phyloP scores from a whole-genome alignment of 2,113 vertebrate species.

The Indri indri region DNA sequence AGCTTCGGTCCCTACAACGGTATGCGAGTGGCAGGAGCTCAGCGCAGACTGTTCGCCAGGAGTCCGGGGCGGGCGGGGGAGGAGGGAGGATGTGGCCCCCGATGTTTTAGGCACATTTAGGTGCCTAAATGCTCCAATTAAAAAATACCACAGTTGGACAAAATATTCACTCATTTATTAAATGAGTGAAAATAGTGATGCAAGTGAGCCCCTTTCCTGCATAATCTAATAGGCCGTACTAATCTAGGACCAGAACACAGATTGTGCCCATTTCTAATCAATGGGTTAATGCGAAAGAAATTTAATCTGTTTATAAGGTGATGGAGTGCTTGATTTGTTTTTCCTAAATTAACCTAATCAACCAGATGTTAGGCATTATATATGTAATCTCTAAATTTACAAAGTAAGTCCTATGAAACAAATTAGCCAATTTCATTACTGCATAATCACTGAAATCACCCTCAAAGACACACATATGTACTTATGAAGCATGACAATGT shows the following conservation, averaged over 20 bases:
- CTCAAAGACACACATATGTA: background rate
- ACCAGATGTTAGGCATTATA: background rate
- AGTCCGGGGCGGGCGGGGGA: too few relatives aligned
- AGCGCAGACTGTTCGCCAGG: too few relatives aligned
- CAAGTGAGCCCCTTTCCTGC: too few relatives aligned
- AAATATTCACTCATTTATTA: background rate
- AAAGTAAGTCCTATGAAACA: background rate
- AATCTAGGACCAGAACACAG: background rate
- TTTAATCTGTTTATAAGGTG: conserved; percentile 2
- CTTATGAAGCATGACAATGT: background rate
- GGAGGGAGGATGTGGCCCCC: background rate
- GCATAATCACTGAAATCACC: background rate
- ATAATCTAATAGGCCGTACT: background rate
- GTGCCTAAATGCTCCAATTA: too few relatives aligned
- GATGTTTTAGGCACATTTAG: background rate
- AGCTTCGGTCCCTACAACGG: too few relatives aligned
- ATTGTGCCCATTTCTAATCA: background rate
- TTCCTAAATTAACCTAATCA: background rate
- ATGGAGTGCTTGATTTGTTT: background rate
- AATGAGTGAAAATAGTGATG: background rate
- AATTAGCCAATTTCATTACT: background rate
- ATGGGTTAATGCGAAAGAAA: background rate
- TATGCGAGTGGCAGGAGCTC: too few relatives aligned
- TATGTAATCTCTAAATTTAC: background rate
- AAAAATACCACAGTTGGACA: background rate